phyloP scores from a whole-genome alignment of 2,797 vertebrate species.

The Caiman crocodilus region DNA sequence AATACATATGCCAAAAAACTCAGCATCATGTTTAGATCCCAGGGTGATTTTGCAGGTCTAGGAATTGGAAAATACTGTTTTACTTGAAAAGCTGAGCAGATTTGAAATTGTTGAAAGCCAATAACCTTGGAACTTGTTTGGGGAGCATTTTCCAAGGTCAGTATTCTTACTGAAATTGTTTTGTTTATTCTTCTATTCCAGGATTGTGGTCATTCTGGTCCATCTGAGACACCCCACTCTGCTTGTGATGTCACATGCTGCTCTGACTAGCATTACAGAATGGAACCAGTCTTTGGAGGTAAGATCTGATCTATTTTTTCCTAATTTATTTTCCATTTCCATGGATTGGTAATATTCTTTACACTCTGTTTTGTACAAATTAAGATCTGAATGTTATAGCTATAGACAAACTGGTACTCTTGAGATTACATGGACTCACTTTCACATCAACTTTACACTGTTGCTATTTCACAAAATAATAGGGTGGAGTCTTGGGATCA shows the following conservation, averaged over 20 bases:
- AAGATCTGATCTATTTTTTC: slow-evolving; percentile 35
- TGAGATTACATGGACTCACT: not conserved
- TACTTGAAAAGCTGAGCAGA: not conserved
- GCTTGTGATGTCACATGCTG: not conserved
- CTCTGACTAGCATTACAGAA: not conserved
- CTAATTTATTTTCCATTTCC: not conserved
- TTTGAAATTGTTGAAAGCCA: not conserved
- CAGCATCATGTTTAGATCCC: not conserved
- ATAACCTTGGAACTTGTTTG: not conserved
- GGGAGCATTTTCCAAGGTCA: not conserved
- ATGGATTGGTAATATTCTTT: not conserved
- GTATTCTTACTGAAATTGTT: slow-evolving; percentile 14
- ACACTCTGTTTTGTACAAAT: not conserved
- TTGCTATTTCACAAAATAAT: not conserved
- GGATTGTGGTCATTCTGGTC: not conserved
- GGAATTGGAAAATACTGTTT: not conserved
- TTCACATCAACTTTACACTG: not conserved
- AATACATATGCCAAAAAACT: not conserved
- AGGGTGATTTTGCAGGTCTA: not conserved
- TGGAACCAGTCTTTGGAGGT: not conserved
- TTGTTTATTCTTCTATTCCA: slow-evolving; percentile 39
- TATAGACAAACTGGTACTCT: not conserved
- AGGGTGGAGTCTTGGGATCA: not conserved
- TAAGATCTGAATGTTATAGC: not conserved
- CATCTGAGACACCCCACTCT: not conserved